These are phyloP conservation scores for Linurgus olivaceus DNA, from an alignment of 2,797 vertebrate species.

Conservation along the genomic window DNA sequence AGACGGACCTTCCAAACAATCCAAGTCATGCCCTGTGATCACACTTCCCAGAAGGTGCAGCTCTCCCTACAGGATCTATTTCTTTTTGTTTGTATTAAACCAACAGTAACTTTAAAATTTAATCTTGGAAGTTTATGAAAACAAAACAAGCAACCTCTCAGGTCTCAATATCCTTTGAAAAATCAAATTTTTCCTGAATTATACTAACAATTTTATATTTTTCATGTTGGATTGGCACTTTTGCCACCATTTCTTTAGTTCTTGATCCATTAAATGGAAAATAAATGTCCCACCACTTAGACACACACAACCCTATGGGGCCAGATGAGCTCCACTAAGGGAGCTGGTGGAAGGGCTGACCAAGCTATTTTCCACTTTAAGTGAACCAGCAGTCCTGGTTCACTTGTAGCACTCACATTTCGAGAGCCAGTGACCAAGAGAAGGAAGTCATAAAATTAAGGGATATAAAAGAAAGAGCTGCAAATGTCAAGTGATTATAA, in stretches of 20 bases:
- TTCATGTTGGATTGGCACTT: background rate
- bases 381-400: background rate
- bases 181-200: background rate
- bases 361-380: background rate
- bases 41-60: background rate
- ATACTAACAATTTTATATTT: background rate
- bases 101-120: background rate
- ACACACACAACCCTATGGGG: background rate
- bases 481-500: background rate
- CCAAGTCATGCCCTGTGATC: background rate
- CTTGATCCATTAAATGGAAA: background rate
- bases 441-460: background rate
- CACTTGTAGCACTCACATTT: background rate
- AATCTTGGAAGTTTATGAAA: background rate
- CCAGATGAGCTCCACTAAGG: background rate
- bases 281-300: background rate
- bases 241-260: background rate
- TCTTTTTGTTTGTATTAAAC: background rate
- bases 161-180: background rate
- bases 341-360: background rate
- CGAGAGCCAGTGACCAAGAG: background rate
- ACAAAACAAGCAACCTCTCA: background rate
- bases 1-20: background rate
- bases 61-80: accelerated
- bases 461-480: background rate